Evolutionary conservation across 2,113 vertebrate species (phyloP).

Genomic region (Catagonus wagneri): DNA sequence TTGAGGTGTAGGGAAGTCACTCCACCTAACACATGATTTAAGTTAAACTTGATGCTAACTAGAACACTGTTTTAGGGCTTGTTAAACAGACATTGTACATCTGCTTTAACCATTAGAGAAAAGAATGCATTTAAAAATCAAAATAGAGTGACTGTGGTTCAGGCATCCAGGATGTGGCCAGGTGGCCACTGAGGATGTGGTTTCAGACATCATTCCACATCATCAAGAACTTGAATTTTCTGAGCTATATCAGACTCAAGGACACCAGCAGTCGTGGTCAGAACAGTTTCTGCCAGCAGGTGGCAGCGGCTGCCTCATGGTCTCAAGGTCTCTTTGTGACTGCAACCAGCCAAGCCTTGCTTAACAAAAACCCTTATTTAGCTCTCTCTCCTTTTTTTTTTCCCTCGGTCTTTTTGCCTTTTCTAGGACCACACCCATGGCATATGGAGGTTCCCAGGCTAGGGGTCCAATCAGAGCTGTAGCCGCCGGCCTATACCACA

Average conservation of each 20-base stretch:
- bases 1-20: not conserved
- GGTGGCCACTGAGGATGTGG: not conserved
- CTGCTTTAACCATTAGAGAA: not conserved
- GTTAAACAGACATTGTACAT: not conserved
- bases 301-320: not conserved
- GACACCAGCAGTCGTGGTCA: not conserved
- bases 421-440: too few species aligned
- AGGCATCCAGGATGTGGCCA: not conserved
- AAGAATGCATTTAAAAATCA: not conserved
- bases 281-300: not conserved
- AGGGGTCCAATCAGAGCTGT: too few species aligned
- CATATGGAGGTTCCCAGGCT: too few species aligned
- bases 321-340: not conserved
- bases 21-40: not conserved
- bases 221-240: not conserved
- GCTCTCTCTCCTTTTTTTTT: too few species aligned
- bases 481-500: too few species aligned
- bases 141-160: not conserved
- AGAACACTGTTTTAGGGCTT: not conserved
- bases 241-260: not conserved
- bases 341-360: not conserved
- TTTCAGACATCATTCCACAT: not conserved
- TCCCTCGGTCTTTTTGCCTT: too few species aligned
- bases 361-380: not conserved
- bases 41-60: not conserved